Evolutionary conservation across 2,797 vertebrate species (phyloP).

Genomic region (Glossophaga mutica): DNA sequence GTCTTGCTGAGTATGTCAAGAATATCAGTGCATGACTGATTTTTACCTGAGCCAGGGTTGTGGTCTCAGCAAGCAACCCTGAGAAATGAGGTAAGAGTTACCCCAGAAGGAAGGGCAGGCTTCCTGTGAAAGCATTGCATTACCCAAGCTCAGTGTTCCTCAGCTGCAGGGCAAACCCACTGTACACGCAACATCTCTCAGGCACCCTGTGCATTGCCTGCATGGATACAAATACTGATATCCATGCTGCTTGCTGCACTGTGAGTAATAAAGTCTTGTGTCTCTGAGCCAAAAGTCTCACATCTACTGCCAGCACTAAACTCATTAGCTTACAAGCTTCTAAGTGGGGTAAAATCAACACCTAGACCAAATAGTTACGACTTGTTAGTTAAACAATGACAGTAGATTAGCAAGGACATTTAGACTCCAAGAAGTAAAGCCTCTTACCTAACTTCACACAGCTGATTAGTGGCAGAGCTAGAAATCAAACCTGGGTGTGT

Average conservation of each 20-base stretch:
- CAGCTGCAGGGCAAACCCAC: background rate
- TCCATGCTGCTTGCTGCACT: background rate
- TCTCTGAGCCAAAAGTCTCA: background rate
- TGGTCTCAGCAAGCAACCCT: background rate
- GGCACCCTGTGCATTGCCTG: background rate
- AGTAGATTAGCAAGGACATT: background rate
- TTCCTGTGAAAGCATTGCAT: background rate
- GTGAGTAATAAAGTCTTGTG: background rate
- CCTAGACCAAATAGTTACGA: background rate
- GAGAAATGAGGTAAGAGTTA: background rate
- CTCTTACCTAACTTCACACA: background rate
- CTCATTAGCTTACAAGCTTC: background rate
- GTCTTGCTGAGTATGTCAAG: background rate
- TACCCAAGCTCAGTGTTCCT: background rate
- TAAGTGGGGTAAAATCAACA: background rate
- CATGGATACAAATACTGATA: too few relatives aligned
- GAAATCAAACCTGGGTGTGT: background rate
- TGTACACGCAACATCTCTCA: fast-evolving
- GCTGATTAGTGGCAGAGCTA: background rate
- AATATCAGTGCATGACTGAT: background rate
- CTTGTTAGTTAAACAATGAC: background rate
- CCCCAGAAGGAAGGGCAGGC: background rate
- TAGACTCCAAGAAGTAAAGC: background rate
- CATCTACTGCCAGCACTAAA: background rate
- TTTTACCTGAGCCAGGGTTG: background rate